Evolutionary conservation across 2,113 vertebrate species (phyloP), one percentile per base, ranked within the genome.

Genomic region (Cebus imitator): DNA sequence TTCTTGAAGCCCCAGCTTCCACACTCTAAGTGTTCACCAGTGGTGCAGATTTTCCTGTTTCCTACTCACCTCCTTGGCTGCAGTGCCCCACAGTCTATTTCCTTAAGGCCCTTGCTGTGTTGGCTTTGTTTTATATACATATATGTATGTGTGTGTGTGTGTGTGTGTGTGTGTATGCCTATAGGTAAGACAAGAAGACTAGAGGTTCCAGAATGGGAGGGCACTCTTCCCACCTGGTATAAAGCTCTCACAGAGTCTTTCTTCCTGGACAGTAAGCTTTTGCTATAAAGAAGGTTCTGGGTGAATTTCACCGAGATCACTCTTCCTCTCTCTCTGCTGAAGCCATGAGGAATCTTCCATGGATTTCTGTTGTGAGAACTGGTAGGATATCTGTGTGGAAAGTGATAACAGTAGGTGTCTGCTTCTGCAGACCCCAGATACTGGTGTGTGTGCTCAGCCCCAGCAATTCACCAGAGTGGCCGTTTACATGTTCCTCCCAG

Each of bases 401-500:
- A 43, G 11, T 13, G 35, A 8, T 20, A 5, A 3, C 20, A 43
- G 35, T 21, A 1, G 66, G 3, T 23, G 18, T 6, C 23, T 20
- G 6, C 12, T 75, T 92, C n/a, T 52, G 52, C 45, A 81, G 66
- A 23, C 45, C 14, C 73, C n/a, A 5, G 17, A n/a, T n/a, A 70
- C 8, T 18, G 21, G n/a, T 17, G 37, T 2, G 14, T 21, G 3
- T 37, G 8, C 1, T 37, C 52, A 2, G 37, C 37, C 55, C 37
- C 35, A 21, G 64, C 30, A 20, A 1, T 1, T 43, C 48, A 5
- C 30, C 35, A 30, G 35, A 40, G 40, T 1, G 30, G 8, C 64
- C 25, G 10, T 35, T n/a, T 9, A 9, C 0, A 8, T 6, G 6
- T 17, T 18, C 21, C 23, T 18, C 16, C 7, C n/a, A 2, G 7